Evolutionary conservation across 2,113 vertebrate genomes (phyloP).

Genomic region (Irena cyanogastra): DNA sequence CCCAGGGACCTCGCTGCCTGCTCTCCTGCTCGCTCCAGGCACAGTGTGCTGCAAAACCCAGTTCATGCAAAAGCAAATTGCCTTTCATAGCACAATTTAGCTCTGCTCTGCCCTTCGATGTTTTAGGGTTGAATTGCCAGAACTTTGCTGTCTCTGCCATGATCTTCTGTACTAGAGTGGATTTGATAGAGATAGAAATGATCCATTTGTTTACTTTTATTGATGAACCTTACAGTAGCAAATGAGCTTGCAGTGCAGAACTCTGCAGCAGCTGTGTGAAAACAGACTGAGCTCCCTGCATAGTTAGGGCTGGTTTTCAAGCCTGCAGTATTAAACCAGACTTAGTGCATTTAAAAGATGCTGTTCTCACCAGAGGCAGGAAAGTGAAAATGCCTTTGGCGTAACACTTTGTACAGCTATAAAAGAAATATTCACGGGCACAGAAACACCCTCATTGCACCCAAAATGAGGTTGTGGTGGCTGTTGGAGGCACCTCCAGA

Average conservation of each 20-base stretch:
- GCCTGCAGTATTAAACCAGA: background rate
- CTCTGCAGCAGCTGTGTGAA: background rate
- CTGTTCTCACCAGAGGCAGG: background rate
- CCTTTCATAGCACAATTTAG: background rate
- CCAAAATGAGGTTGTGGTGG: background rate
- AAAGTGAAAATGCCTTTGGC: background rate
- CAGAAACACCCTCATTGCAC: background rate
- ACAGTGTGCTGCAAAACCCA: background rate
- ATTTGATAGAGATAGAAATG: background rate
- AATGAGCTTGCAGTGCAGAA: background rate
- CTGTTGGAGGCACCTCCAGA: background rate
- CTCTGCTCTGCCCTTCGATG: background rate
- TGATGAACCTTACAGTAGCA: background rate
- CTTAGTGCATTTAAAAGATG: background rate
- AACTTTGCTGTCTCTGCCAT: background rate
- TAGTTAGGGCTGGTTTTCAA: background rate
- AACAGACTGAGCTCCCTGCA: background rate
- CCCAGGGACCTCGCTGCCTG: background rate
- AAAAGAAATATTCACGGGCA: background rate
- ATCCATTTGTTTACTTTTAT: constrained; percentile 23
- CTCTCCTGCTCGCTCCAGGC: background rate
- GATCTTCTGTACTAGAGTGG: background rate
- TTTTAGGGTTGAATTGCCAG: background rate
- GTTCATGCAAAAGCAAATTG: background rate
- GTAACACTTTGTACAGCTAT: background rate